phyloP scores from a whole-genome alignment of 2,113 vertebrate genomes.

The Pelobates fuscus region DNA sequence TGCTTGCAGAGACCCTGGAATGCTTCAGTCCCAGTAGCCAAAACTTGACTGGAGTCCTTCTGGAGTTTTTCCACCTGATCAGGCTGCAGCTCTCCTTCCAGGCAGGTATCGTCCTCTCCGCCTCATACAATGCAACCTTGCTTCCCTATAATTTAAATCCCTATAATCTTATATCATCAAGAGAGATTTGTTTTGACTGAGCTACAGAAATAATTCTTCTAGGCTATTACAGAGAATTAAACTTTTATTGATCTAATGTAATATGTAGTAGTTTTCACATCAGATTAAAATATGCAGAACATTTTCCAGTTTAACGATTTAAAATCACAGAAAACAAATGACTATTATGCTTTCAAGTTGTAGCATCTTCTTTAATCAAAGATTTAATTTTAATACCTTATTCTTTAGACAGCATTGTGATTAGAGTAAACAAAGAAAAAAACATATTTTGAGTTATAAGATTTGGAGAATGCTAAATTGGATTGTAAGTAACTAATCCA shows the following conservation, averaged over 20 bases:
- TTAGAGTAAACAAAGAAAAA: not conserved
- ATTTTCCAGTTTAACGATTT: slow-evolving; percentile 5
- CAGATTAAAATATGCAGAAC: slow-evolving; percentile 6
- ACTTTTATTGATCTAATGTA: slow-evolving; percentile 20
- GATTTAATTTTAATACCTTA: slow-evolving; percentile 24
- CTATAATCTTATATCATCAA: too few species aligned
- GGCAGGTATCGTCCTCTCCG: too few species aligned
- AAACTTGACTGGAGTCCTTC: too few species aligned
- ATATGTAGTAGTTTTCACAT: not conserved
- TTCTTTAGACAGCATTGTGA: slow-evolving; percentile 1
- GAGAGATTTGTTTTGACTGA: slow-evolving; percentile 7
- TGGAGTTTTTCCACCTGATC: too few species aligned
- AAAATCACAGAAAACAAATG: slow-evolving; percentile 27
- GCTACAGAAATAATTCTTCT: slow-evolving; percentile 15
- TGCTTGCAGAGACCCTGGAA: too few species aligned
- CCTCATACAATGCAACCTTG: too few species aligned
- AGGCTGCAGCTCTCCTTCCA: too few species aligned
- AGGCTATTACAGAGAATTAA: slow-evolving; percentile 6
- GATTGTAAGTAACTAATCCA: slow-evolving; percentile 23
- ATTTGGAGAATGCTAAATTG: slow-evolving; percentile 37
- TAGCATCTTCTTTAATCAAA: not conserved
- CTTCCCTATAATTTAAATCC: too few species aligned
- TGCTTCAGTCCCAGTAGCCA: too few species aligned
- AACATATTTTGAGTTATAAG: not conserved
- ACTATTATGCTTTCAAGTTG: slow-evolving; percentile 13